Conservation (phyloP, 2,113 vertebrate genomes). For the cat (Felis catus) region F.catus_Fca126_mat1.0 CM031412.1:198243501-198244000, state of each 20-base stretch:
- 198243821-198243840: neutral
- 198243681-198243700: neutral
- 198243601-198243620: neutral
- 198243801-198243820: neutral
- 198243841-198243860: neutral
- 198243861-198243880: neutral
- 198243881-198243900: accelerated
- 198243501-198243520: neutral
- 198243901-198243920: neutral
- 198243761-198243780: neutral
- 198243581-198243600: neutral
- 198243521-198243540: neutral
- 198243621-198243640: neutral
- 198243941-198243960: neutral
- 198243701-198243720: neutral
- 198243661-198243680: neutral
- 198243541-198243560: neutral
- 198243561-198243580: neutral
- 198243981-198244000: neutral
- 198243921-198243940: neutral
- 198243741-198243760: neutral
- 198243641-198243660: neutral
- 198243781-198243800: neutral
- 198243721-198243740: neutral
- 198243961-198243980: neutral